Evolutionary conservation across 2,113 vertebrate species (phyloP).

Genomic region (Aepyceros melampus): DNA sequence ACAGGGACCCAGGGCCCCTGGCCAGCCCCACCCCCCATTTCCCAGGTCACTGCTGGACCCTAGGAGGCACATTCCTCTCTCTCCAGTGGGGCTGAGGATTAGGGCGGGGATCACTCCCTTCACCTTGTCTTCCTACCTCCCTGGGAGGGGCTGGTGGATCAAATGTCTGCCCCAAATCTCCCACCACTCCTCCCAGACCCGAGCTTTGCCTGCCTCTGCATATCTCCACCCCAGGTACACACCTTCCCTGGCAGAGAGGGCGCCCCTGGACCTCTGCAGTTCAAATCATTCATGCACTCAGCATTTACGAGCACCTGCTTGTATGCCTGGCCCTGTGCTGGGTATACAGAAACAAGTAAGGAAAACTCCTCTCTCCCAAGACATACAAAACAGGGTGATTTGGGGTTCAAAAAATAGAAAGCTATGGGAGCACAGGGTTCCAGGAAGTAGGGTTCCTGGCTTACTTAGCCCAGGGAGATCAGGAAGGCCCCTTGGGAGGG

Average conservation of each 20-base stretch:
- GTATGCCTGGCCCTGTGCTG: background rate
- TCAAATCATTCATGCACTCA: background rate
- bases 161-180: conserved; percentile 42
- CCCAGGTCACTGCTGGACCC: background rate
- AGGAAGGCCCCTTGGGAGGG: background rate
- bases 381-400: background rate
- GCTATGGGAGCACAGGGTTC: background rate
- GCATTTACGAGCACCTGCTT: background rate
- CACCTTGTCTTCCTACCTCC: background rate
- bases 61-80: conserved; percentile 50
- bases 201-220: background rate
- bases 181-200: background rate
- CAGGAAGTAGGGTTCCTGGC: background rate
- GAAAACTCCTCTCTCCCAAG: background rate
- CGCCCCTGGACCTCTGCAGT: background rate
- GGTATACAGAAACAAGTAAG: background rate
- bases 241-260: background rate
- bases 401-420: background rate
- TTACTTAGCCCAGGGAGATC: background rate
- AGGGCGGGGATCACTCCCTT: background rate
- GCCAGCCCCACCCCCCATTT: background rate
- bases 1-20: background rate
- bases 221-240: background rate
- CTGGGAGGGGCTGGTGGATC: conserved; percentile 19
- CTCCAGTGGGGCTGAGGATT: conserved; percentile 43